These are phyloP conservation scores for Sinocyclocheilus anophthalmus DNA, from an alignment of 2,113 vertebrate species.

Conservation along the genomic window DNA sequence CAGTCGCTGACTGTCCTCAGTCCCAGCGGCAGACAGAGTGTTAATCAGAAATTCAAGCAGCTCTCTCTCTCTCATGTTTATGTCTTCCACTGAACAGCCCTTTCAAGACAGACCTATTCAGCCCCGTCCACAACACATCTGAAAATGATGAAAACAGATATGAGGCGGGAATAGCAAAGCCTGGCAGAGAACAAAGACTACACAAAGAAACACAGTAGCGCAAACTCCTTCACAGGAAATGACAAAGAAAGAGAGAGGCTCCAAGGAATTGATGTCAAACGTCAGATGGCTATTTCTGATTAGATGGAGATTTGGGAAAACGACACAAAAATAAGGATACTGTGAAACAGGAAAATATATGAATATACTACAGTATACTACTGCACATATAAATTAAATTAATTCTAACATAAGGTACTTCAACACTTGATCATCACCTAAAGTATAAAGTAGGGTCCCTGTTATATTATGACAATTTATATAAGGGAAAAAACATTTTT, in stretches of 20 bases:
- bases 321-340: neutral
- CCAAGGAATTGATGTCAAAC: neutral
- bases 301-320: neutral
- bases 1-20: neutral
- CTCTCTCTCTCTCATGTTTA: conserved; percentile 19
- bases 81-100: conserved; percentile 26
- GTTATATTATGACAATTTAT: too few relatives aligned
- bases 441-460: too few relatives aligned
- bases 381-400: neutral
- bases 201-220: neutral
- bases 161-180: conserved; percentile 7
- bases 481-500: too few relatives aligned
- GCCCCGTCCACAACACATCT: neutral
- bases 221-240: neutral
- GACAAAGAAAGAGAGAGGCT: neutral
- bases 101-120: conserved; percentile 6
- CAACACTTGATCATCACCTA: too few relatives aligned
- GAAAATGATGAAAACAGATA: conserved; percentile 39
- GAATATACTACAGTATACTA: neutral
- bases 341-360: neutral
- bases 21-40: neutral
- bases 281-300: neutral
- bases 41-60: conserved; percentile 7
- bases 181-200: neutral
- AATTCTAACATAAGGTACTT: too few relatives aligned